A percentile compares a stretch with the other conserved stretches of the same genome.
phyloP scores from a whole-genome alignment of 2,113 vertebrate genomes.

The Aix galericulata region DNA sequence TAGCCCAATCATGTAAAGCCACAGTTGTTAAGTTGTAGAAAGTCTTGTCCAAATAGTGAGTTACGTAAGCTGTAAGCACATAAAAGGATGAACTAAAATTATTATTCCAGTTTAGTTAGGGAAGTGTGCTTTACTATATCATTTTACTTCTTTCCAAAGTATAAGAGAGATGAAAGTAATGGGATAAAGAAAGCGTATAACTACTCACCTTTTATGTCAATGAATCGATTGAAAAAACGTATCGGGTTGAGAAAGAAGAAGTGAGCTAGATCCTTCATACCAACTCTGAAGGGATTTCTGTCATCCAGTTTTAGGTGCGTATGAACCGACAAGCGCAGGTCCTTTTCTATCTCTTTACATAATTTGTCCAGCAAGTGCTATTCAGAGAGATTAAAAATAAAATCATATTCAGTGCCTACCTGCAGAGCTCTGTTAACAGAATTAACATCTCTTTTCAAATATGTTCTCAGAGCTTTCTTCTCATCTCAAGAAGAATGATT shows the following conservation, averaged over 20 bases:
- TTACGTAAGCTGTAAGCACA: slow-evolving; percentile 87
- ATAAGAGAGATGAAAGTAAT: background rate
- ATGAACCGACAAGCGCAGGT: slow-evolving; percentile 95
- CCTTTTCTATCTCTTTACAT: slow-evolving; percentile 98
- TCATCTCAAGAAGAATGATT: background rate
- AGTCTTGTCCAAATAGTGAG: slow-evolving; percentile 97
- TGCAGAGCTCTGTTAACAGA: background rate
- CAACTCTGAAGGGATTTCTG: slow-evolving; percentile 96
- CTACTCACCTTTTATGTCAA: slow-evolving; percentile 93
- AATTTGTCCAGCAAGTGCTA: slow-evolving; percentile 95
- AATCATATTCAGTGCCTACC: background rate
- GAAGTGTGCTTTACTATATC: background rate
- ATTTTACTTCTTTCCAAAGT: background rate
- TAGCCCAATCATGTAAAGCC: slow-evolving; percentile 98
- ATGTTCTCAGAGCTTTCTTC: background rate
- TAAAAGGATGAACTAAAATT: background rate
- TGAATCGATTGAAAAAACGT: slow-evolving; percentile 97
- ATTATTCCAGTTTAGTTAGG: background rate
- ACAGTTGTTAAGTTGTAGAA: slow-evolving; percentile 99
- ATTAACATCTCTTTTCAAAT: background rate
- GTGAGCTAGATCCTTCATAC: slow-evolving; percentile 95
- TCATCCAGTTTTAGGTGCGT: slow-evolving; percentile 97
- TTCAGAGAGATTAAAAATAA: background rate
- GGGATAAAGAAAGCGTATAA: rapidly evolving
- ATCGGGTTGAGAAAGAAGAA: slow-evolving; percentile 96